Evolutionary conservation across 2,888 invertebrate species (phyloP).

Genomic region (Piscicola geometra): DNA sequence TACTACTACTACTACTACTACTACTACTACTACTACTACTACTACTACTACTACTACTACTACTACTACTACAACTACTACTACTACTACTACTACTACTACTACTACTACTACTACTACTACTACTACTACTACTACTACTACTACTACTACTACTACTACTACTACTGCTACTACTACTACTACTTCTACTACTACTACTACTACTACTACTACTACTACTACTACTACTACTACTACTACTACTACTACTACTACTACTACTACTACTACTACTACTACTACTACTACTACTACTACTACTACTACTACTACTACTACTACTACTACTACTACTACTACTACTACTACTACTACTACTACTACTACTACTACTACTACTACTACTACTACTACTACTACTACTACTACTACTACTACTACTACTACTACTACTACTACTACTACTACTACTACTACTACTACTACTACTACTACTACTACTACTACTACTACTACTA

Average conservation of each 20-base stretch:
- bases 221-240: background rate
- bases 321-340: slow-evolving; percentile 12
- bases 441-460: slow-evolving; percentile 39
- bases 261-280: slow-evolving; percentile 15
- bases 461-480: slow-evolving; percentile 39
- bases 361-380: too few species aligned
- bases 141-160: background rate
- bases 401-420: slow-evolving; percentile 40
- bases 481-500: slow-evolving; percentile 35
- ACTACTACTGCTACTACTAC: background rate
- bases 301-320: background rate
- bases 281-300: slow-evolving; percentile 20
- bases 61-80: background rate
- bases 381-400: slow-evolving; percentile 32
- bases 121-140: background rate
- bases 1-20: slow-evolving; percentile 13
- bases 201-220: slow-evolving; percentile 9
- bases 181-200: background rate
- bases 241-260: slow-evolving; percentile 1
- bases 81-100: too few species aligned
- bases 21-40: slow-evolving; percentile 7
- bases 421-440: slow-evolving; percentile 40
- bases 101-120: background rate
- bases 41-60: background rate
- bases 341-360: slow-evolving; percentile 12